Percentiles rank a stretch among this genome's conserved stretches.
phyloP scores from a whole-genome alignment of 1,140 invertebrate species.

The Heliconius hermathena region DNA sequence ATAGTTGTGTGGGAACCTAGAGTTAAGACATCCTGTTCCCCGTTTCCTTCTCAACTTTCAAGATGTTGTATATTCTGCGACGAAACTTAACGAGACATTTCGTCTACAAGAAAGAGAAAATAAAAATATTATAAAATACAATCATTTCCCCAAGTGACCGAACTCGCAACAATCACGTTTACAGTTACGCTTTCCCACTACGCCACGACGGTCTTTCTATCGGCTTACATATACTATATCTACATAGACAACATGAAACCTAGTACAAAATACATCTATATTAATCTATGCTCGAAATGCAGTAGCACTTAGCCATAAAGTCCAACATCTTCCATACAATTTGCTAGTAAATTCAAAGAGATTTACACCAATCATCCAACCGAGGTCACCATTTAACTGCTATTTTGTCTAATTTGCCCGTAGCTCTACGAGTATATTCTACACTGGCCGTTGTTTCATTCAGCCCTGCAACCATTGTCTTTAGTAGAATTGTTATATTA shows the following conservation, averaged over 20 bases:
- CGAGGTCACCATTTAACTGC: slow-evolving; percentile 2
- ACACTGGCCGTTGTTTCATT: not conserved
- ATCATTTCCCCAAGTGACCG: too few species aligned
- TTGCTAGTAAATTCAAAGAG: slow-evolving; percentile 10
- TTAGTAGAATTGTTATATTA: too few species aligned
- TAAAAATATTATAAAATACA: too few species aligned
- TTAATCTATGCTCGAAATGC: not conserved
- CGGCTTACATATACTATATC: not conserved
- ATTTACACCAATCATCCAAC: not conserved
- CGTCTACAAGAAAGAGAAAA: too few species aligned
- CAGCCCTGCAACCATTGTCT: not conserved
- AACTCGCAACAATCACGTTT: too few species aligned
- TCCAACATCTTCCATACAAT: not conserved
- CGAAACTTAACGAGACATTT: too few species aligned
- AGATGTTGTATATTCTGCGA: too few species aligned
- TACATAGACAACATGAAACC: not conserved
- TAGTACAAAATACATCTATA: not conserved
- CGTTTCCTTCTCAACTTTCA: too few species aligned
- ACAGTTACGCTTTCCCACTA: too few species aligned
- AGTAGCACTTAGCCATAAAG: not conserved
- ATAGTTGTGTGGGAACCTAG: too few species aligned
- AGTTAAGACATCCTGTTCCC: too few species aligned
- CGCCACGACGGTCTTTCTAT: too few species aligned
- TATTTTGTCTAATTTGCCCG: not conserved
- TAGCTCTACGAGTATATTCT: not conserved